Evolutionary conservation across 1,140 invertebrate species (phyloP).

Genomic region (Drosophila trapezifrons): DNA sequence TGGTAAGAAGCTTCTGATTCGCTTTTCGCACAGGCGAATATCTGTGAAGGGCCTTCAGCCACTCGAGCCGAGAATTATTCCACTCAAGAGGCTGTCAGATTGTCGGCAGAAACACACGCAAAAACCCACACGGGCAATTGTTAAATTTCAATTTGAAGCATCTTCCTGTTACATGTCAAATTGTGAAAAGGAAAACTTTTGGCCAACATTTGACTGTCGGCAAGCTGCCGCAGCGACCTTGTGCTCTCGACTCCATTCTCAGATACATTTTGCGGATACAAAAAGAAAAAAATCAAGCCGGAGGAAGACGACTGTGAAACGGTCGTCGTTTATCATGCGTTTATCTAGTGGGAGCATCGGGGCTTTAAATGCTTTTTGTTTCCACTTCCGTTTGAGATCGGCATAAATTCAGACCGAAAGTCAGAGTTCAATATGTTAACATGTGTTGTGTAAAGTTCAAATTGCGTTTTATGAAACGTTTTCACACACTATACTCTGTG

Average conservation of each 20-base stretch:
- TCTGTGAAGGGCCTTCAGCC: slow-evolving; percentile 44
- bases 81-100: slow-evolving; percentile 47
- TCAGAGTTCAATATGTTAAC: slow-evolving; percentile 35
- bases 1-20: slow-evolving; percentile 14
- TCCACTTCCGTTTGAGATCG: slow-evolving; percentile 44
- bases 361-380: slow-evolving; percentile 38
- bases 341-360: slow-evolving; percentile 55
- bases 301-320: slow-evolving; percentile 27
- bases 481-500: background rate
- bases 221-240: slow-evolving; percentile 34
- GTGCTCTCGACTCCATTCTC: slow-evolving; percentile 17
- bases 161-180: slow-evolving; percentile 49
- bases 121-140: slow-evolving; percentile 35
- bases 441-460: slow-evolving; percentile 9
- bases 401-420: slow-evolving; percentile 16
- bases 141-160: slow-evolving; percentile 51
- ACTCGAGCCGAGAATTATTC: slow-evolving; percentile 40
- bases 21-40: slow-evolving; percentile 18
- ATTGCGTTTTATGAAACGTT: background rate
- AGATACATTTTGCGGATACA: slow-evolving; percentile 26
- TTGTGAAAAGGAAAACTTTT: slow-evolving; percentile 50
- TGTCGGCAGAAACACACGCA: slow-evolving; percentile 27
- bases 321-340: slow-evolving; percentile 72
- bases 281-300: slow-evolving; percentile 30
- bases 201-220: slow-evolving; percentile 45